Base-by-base conservation (phyloP, 1,140 invertebrate species). In the Fopius arisanus region DNA sequence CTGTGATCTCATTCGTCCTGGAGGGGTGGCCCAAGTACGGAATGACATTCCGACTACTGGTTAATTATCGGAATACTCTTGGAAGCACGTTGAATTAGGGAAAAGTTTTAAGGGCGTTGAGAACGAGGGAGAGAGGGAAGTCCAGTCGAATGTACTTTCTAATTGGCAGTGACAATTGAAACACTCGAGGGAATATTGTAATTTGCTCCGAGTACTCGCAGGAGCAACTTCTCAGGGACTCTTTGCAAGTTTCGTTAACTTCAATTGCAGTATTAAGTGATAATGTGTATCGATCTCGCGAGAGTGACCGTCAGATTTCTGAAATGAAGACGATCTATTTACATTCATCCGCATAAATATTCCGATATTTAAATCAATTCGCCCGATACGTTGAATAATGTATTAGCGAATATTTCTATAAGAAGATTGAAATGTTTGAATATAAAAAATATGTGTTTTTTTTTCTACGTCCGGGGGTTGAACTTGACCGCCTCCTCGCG, bases 41-140 rank as follows among this genome's bases (percentile, higher is more conserved):
- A 59, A 59, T 31, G 59, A 26, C 48, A 37, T 28, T 70, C 19
- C 26, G 14, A 3, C 29, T 19, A 26, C 41, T 59, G 68, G 68
- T 59, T 70, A 70, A 70, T 72, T 66, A 48, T 72, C 40, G 26
- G 70, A 71, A 65, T 37, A 65, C 16, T 71, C 23, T 6, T 16
- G 59, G 33, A 37, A 63, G 29, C 26, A 29, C 31, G 68, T 23
- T 51, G 43, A 66, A 63, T 72, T 72, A 31, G 37, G n/a, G n/a
- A 40, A 72, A 72, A 72, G 37, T 72, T 72, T 72, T 37, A 26
- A 16, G 43, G 19, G 23, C 14, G 10, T 5, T 51, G 19, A 1
- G 19, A 51, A n/a, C 1, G 19, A 51, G 43, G 19, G 43, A 16
- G 43, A 51, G 19, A 2, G 23, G 23, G 54, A 59, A 59, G 19